Evolutionary conservation across 2,113 vertebrate species (phyloP).

Genomic region (Nycticebus coucang): DNA sequence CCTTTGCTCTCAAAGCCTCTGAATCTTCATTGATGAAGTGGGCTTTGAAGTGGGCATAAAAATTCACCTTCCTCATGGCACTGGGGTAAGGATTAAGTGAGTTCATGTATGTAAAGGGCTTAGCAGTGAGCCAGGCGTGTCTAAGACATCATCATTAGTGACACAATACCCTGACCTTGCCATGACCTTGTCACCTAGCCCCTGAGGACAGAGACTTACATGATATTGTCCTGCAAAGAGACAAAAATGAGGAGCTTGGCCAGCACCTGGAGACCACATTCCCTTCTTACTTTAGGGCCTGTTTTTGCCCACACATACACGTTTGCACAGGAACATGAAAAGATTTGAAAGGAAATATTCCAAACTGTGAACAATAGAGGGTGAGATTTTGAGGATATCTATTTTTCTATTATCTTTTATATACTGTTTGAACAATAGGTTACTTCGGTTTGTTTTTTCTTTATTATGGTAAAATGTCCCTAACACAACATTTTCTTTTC

Average conservation of each 20-base stretch:
- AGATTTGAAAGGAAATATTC: neutral
- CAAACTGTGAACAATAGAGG: neutral
- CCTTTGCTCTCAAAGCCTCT: neutral
- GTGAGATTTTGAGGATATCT: neutral
- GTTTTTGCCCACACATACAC: neutral
- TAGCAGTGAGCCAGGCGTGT: neutral
- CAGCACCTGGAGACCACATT: neutral
- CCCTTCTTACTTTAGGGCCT: neutral
- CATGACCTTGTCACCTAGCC: neutral
- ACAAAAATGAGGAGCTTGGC: neutral
- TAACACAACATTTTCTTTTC: too few species aligned
- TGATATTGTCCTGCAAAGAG: neutral
- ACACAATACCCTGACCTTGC: neutral
- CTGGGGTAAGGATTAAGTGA: neutral
- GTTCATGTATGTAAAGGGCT: neutral
- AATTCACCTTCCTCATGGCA: rapidly evolving
- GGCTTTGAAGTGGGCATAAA: neutral
- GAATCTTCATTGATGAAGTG: neutral
- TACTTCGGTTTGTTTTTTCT: neutral
- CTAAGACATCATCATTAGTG: neutral
- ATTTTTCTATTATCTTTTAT: neutral
- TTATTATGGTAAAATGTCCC: neutral
- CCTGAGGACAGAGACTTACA: neutral
- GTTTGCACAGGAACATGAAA: too few species aligned
- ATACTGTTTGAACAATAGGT: neutral